Percentiles rank a stretch among this genome's conserved stretches.
phyloP scores from a whole-genome alignment of 2,888 invertebrate species.

The Oscheius sp. region DNA sequence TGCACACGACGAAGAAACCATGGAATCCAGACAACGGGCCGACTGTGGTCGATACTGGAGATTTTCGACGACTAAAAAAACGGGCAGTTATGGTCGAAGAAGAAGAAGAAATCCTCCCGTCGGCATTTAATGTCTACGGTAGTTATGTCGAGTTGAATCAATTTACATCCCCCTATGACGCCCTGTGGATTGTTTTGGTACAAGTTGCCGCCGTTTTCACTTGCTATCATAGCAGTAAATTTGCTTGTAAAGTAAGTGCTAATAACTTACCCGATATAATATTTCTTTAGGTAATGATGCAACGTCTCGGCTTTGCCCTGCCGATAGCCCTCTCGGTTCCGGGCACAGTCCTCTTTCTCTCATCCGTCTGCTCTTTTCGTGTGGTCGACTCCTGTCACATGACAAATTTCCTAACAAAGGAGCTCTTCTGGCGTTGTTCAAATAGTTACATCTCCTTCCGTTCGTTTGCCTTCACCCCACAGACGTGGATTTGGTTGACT shows the following conservation, averaged over 20 bases:
- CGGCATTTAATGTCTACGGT: constrained; percentile 69
- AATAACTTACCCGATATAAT: not conserved
- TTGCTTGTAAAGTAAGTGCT: constrained; percentile 75
- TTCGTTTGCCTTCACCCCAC: constrained; percentile 60
- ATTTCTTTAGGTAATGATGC: constrained; percentile 79
- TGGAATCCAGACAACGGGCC: constrained; percentile 50
- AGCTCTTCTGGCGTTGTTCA: constrained; percentile 89
- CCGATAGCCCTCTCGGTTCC: constrained; percentile 94
- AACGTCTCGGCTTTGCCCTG: constrained; percentile 95
- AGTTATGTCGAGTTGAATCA: constrained; percentile 69
- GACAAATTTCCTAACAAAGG: constrained; percentile 78
- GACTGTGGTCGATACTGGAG: constrained; percentile 55
- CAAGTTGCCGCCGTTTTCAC: constrained; percentile 73
- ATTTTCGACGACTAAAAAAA: constrained; percentile 46
- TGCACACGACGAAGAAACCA: constrained; percentile 43
- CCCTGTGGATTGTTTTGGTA: constrained; percentile 73
- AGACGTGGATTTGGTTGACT: constrained; percentile 72
- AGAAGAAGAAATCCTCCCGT: constrained; percentile 55
- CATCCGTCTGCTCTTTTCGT: constrained; percentile 74
- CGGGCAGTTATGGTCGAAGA: constrained; percentile 36
- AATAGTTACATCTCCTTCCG: constrained; percentile 72
- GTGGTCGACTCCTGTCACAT: constrained; percentile 89
- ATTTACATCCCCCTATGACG: constrained; percentile 72
- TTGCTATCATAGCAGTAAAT: constrained; percentile 76
- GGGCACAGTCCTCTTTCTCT: constrained; percentile 81